Percentiles rank a stretch among this genome's conserved stretches.
Evolutionary conservation across 1,140 invertebrate species (phyloP).

Genomic region (Steinernema feltiae): DNA sequence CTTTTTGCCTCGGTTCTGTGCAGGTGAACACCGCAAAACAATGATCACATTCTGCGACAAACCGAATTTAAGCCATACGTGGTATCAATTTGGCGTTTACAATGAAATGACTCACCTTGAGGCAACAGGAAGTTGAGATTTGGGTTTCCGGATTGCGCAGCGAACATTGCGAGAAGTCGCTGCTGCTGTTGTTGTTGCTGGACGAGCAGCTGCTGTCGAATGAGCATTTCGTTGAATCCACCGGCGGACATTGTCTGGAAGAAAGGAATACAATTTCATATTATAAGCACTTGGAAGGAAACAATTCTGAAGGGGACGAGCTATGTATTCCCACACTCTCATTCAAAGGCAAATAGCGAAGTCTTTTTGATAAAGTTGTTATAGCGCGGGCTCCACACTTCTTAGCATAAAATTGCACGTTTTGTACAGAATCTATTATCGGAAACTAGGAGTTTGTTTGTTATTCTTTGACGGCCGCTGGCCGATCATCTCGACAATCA

Average conservation of each 20-base stretch:
- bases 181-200: slow-evolving; percentile 40
- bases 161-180: slow-evolving; percentile 37
- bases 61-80: background rate
- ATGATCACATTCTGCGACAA: background rate
- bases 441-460: too few relatives aligned
- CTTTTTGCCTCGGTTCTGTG: background rate
- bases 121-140: slow-evolving; percentile 33
- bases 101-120: slow-evolving; percentile 20
- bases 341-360: too few relatives aligned
- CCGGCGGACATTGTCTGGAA: slow-evolving; percentile 17
- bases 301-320: too few relatives aligned
- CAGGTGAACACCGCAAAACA: background rate
- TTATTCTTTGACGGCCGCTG: too few relatives aligned
- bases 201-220: slow-evolving; percentile 35
- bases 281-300: too few relatives aligned
- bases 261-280: too few relatives aligned
- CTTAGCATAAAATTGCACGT: too few relatives aligned
- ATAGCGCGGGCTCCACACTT: too few relatives aligned
- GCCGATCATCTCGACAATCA: too few relatives aligned
- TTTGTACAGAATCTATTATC: too few relatives aligned
- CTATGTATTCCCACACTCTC: slow-evolving; percentile 10
- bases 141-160: slow-evolving; percentile 9
- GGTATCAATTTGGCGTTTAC: background rate
- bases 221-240: slow-evolving; percentile 35
- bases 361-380: too few relatives aligned